Percentiles rank a stretch among this genome's conserved stretches.
Evolutionary conservation across 2,113 vertebrate genomes (phyloP).

Genomic region (Pluvianellus socialis): DNA sequence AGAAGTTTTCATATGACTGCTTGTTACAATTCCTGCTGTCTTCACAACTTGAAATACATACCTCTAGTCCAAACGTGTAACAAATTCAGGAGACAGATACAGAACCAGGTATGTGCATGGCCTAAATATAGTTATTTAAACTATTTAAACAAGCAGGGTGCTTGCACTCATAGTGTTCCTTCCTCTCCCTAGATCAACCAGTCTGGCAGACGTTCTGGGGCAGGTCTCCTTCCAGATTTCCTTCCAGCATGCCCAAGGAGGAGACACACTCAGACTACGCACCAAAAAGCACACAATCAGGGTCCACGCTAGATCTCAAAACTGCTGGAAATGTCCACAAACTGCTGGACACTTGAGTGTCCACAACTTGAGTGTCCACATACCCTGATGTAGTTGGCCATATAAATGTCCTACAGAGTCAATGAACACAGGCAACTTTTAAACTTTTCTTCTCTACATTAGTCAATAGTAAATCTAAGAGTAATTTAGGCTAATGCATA

Average conservation of each 20-base stretch:
- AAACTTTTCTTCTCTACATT: neutral
- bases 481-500: neutral
- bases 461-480: neutral
- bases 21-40: neutral
- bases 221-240: neutral
- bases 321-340: neutral
- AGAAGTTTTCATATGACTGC: neutral
- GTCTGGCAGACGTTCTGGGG: neutral
- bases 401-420: neutral
- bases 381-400: accelerated
- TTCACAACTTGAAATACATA: neutral
- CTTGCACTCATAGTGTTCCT: neutral
- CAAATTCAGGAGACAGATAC: neutral
- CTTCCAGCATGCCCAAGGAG: neutral
- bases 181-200: neutral
- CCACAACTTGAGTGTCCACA: neutral
- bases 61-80: neutral
- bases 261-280: neutral
- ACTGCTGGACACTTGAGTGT: neutral
- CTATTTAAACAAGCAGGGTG: no score
- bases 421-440: neutral
- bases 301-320: neutral
- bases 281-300: neutral
- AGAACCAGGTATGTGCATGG: neutral
- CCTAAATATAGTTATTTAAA: neutral